phyloP scores from a whole-genome alignment of 2,113 vertebrate species.

The Anoura caudifer region DNA sequence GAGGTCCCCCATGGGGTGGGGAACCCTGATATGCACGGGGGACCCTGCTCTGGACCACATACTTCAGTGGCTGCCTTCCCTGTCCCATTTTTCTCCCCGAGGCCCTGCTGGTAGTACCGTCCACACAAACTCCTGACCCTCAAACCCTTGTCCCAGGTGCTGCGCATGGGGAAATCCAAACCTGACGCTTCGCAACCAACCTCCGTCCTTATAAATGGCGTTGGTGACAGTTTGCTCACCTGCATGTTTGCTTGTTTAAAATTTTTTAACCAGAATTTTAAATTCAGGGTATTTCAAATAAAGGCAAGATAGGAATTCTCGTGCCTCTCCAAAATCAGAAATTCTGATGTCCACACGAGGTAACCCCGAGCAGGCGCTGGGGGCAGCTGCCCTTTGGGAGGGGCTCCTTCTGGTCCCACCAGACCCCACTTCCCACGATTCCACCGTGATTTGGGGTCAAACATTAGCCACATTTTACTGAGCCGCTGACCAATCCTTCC shows the following conservation, averaged over 20 bases:
- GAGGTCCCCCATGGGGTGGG: not conserved
- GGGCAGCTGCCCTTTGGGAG: too few species aligned
- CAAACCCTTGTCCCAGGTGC: not conserved
- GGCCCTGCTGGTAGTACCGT: accelerated
- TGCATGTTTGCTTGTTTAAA: not conserved
- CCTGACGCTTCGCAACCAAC: accelerated
- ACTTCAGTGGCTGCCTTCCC: too few species aligned
- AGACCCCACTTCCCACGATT: not conserved
- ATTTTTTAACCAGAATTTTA: not conserved
- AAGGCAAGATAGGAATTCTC: not conserved
- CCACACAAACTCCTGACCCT: accelerated
- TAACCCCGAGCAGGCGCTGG: not conserved
- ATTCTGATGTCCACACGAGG: not conserved
- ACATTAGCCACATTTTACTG: too few species aligned
- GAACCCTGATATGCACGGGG: not conserved
- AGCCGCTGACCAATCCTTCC: too few species aligned
- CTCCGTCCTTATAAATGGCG: not conserved
- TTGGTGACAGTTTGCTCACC: not conserved
- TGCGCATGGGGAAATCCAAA: too few species aligned
- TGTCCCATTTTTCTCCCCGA: too few species aligned
- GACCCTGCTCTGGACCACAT: accelerated
- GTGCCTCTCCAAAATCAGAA: not conserved
- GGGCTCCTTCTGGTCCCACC: too few species aligned
- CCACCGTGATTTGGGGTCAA: too few species aligned
- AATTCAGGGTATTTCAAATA: not conserved